These are phyloP conservation scores for Sebastes trivittatus DNA, from an alignment of 2,797 vertebrate genomes.

Conservation along the genomic window DNA sequence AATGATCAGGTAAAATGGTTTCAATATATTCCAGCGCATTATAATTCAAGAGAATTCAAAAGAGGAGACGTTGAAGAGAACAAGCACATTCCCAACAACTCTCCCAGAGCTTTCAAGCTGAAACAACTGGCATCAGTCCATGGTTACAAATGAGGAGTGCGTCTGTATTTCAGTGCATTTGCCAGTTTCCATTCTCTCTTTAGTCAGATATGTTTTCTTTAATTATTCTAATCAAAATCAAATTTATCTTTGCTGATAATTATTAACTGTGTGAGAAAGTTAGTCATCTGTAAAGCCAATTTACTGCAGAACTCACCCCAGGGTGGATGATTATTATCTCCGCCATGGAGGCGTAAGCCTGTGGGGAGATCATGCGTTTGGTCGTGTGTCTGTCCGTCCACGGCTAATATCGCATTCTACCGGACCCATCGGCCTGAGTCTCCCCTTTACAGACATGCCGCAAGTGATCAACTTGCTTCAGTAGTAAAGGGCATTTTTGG, in stretches of 20 bases:
- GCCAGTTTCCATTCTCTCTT: constrained; percentile 39
- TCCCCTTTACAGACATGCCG: background rate
- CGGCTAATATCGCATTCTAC: background rate
- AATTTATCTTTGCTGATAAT: constrained; percentile 67
- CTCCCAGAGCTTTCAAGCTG: constrained; percentile 40
- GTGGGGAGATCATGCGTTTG: background rate
- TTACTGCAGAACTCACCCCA: constrained; percentile 17
- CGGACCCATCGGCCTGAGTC: background rate
- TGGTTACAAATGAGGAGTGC: constrained; percentile 42
- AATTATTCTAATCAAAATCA: constrained; percentile 71
- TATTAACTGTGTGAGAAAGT: constrained; percentile 54
- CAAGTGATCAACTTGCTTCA: background rate
- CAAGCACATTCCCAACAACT: constrained; percentile 29
- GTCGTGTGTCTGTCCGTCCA: background rate
- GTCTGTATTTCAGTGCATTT: constrained; percentile 30
- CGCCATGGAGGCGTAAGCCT: background rate
- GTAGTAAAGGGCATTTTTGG: background rate
- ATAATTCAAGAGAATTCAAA: constrained; percentile 1
- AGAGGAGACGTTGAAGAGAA: constrained; percentile 11
- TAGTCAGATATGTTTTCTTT: constrained; percentile 55
- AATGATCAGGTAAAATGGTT: constrained; percentile 78
- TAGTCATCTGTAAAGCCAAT: constrained; percentile 58
- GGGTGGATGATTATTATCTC: constrained; percentile 12
- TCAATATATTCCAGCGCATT: background rate
- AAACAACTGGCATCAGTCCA: constrained; percentile 43